These are phyloP conservation scores for Takifugu bimaculatus DNA, from an alignment of 2,113 vertebrate species.

Conservation along the genomic window DNA sequence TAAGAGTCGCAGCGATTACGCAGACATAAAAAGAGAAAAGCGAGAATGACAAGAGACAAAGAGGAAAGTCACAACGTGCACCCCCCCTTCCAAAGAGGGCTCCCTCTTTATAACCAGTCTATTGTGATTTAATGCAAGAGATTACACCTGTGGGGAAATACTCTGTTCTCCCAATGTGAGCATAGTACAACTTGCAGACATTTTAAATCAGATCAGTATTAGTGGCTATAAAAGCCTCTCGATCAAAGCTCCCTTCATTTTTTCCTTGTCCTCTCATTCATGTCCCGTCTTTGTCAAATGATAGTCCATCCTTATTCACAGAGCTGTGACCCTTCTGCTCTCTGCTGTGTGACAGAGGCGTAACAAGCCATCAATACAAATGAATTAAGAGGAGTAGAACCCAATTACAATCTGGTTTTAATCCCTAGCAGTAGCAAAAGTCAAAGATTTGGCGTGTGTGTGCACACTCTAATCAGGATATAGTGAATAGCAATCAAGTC, in stretches of 20 bases:
- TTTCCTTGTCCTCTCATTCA: slow-evolving; percentile 21
- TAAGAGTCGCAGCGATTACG: slow-evolving; percentile 28
- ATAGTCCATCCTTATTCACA: slow-evolving; percentile 44
- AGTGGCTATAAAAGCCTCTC: slow-evolving; percentile 26
- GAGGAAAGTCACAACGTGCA: slow-evolving; percentile 6
- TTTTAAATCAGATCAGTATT: slow-evolving; percentile 50
- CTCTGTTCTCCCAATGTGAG: slow-evolving; percentile 22
- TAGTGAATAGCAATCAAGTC: slow-evolving; percentile 60
- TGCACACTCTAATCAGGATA: slow-evolving; percentile 57
- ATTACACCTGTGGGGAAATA: slow-evolving; percentile 41
- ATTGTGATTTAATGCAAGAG: slow-evolving; percentile 45
- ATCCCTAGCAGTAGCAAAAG: slow-evolving; percentile 62
- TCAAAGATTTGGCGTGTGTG: slow-evolving; percentile 56
- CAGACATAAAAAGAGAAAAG: slow-evolving; percentile 31
- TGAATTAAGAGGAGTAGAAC: slow-evolving; percentile 53
- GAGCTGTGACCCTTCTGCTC: slow-evolving; percentile 43
- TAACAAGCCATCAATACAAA: slow-evolving; percentile 71
- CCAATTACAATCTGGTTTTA: slow-evolving; percentile 72
- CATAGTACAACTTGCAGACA: slow-evolving; percentile 32
- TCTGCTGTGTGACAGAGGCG: slow-evolving; percentile 34
- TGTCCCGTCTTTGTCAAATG: slow-evolving; percentile 52
- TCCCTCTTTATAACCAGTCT: slow-evolving; percentile 37
- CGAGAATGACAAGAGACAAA: slow-evolving; percentile 20
- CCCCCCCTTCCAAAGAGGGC: slow-evolving; percentile 27
- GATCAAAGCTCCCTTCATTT: slow-evolving; percentile 31